A percentile compares a stretch with the other conserved stretches of the same genome.
Conservation (phyloP, 64 coral and sea anemone species). For the Stichodactyla helianthus region DNA sequence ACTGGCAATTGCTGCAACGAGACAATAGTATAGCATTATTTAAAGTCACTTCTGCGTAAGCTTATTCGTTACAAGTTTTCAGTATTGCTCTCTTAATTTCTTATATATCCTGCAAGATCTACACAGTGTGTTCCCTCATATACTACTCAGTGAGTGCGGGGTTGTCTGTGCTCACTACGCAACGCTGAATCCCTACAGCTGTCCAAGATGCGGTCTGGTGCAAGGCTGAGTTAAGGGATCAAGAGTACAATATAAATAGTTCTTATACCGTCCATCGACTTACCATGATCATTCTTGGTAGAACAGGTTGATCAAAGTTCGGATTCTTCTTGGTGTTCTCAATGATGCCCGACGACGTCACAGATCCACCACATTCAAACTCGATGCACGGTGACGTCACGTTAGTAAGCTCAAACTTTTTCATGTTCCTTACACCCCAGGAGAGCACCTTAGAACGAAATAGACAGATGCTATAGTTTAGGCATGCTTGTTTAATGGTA, state of each 20-base stretch:
- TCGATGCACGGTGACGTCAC: constrained; percentile 80
- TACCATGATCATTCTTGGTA: constrained; percentile 71
- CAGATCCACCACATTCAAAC: constrained; percentile 71
- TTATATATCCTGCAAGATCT: too few relatives aligned
- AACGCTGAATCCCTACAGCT: too few relatives aligned
- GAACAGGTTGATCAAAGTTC: constrained; percentile 61
- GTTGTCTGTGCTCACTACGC: too few relatives aligned
- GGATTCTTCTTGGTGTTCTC: constrained; percentile 76
- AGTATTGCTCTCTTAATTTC: too few relatives aligned
- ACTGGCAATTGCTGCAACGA: constrained; percentile 66
- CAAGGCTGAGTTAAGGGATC: too few relatives aligned
- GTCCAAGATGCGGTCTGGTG: too few relatives aligned
- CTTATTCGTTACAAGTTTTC: too few relatives aligned
- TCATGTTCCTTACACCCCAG: constrained; percentile 94
- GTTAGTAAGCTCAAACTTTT: constrained; percentile 69
- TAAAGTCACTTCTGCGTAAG: too few relatives aligned
- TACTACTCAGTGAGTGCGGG: too few relatives aligned
- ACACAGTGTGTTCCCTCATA: too few relatives aligned
- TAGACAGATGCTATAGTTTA: neutral
- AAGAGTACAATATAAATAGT: too few relatives aligned
- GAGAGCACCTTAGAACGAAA: constrained; percentile 52
- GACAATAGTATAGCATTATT: neutral
- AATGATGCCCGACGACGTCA: constrained; percentile 48
- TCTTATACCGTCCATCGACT: neutral
- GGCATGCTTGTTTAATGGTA: neutral